phyloP scores from a whole-genome alignment of 2,888 invertebrate genomes.

The Crocallis elinguaria region DNA sequence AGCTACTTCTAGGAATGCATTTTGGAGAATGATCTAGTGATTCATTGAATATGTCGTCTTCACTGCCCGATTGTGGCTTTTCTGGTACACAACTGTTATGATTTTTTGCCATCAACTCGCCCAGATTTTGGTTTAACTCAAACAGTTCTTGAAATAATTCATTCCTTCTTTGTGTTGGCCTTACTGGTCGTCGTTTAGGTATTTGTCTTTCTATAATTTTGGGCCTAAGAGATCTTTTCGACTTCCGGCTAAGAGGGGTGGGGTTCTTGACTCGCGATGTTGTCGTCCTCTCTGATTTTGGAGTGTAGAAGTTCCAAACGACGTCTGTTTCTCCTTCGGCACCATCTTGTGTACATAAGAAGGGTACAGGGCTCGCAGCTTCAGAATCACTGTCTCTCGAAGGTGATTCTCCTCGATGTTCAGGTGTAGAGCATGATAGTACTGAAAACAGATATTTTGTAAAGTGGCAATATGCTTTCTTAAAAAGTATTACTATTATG shows the following conservation, averaged over 20 bases:
- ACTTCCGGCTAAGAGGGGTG: conserved; percentile 70
- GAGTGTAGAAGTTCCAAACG: conserved; percentile 81
- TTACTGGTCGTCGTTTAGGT: conserved; percentile 61
- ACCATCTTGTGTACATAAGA: conserved; percentile 80
- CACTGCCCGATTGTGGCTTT: conserved; percentile 61
- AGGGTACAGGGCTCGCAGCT: conserved; percentile 76
- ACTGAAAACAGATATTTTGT: conserved; percentile 55
- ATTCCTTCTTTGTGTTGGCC: conserved; percentile 62
- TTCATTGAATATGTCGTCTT: conserved; percentile 73
- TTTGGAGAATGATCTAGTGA: conserved; percentile 70
- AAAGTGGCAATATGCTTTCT: too few species aligned
- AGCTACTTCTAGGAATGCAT: conserved; percentile 57
- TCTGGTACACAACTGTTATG: conserved; percentile 36
- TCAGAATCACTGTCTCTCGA: conserved; percentile 78
- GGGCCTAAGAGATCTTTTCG: conserved; percentile 57
- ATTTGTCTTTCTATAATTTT: conserved; percentile 62
- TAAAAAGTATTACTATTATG: too few species aligned
- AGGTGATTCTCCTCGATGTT: conserved; percentile 67
- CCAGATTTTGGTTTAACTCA: conserved; percentile 75
- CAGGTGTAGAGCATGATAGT: conserved; percentile 73
- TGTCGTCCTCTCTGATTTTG: conserved; percentile 64
- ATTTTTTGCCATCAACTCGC: conserved; percentile 65
- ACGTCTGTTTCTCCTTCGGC: conserved; percentile 79
- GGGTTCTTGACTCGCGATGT: conserved; percentile 61
- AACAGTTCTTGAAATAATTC: conserved; percentile 73